Percentiles rank a stretch among this genome's conserved stretches.
Conservation (phyloP, 2,113 vertebrate genomes). For the western clawed frog (Xenopus tropicalis) region UCB_Xtro_10.0 CM004444.2:61116001-61116500, state of each 20-base stretch:
- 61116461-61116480: slow-evolving; percentile 37
- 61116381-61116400: background rate
- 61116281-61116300: slow-evolving; percentile 7
- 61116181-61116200: no score
- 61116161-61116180: no score
- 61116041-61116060: no score
- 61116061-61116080: no score
- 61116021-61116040: no score
- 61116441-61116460: slow-evolving; percentile 2
- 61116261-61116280: background rate
- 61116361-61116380: background rate
- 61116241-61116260: background rate
- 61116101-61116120: no score
- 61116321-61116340: slow-evolving; percentile 1
- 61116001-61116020: no score
- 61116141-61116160: no score
- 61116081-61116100: no score
- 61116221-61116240: background rate
- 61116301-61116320: slow-evolving; percentile 10
- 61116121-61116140: no score
- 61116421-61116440: slow-evolving; percentile 14
- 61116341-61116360: slow-evolving; percentile 14
- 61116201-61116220: background rate
- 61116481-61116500: slow-evolving; percentile 43
- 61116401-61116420: slow-evolving; percentile 2